Conservation (phyloP, 2,113 vertebrate genomes). For the Catharus fuscescens region DNA sequence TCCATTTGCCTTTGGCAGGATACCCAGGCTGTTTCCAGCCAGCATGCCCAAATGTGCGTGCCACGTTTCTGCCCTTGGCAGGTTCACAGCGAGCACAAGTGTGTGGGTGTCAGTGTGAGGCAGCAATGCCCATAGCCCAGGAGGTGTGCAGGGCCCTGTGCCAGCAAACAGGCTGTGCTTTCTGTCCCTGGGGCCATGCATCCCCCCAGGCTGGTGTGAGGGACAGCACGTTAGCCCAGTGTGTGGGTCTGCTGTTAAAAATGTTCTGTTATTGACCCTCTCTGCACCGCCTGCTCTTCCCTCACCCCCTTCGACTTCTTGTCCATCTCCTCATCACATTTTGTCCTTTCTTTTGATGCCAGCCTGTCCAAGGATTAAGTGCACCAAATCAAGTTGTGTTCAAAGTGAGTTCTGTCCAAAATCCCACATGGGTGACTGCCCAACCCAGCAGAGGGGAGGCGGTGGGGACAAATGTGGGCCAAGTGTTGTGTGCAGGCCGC, state of each 20-base stretch:
- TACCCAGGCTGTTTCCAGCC: accelerated
- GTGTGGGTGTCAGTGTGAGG: accelerated
- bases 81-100: accelerated
- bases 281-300: background rate
- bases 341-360: background rate
- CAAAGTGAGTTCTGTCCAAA: background rate
- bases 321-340: background rate
- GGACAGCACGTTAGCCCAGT: background rate
- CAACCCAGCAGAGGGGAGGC: background rate
- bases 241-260: background rate
- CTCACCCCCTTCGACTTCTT: background rate
- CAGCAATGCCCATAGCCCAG: background rate
- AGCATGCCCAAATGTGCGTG: background rate
- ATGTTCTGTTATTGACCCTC: accelerated
- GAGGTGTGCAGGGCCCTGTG: background rate
- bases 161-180: background rate
- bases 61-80: background rate
- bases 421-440: background rate
- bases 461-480: background rate
- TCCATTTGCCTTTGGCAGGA: background rate
- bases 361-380: background rate
- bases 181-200: background rate
- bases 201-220: background rate
- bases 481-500: background rate
- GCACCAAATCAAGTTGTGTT: background rate